phyloP scores from a whole-genome alignment of 2,797 vertebrate genomes.

The Sebastes taczanowskii region DNA sequence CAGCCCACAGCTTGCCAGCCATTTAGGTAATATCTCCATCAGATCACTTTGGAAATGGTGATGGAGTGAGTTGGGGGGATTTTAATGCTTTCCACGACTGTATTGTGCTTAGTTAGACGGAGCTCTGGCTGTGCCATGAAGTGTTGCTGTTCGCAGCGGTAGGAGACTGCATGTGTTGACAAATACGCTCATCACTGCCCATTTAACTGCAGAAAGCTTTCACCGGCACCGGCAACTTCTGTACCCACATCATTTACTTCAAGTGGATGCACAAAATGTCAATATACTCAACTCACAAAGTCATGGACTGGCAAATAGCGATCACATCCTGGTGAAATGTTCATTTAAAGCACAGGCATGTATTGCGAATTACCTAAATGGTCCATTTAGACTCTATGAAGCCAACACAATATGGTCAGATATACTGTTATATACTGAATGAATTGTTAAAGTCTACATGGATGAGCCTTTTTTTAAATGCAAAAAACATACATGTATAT shows the following conservation, averaged over 20 bases:
- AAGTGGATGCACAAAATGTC: slow-evolving; percentile 3
- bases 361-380: not conserved
- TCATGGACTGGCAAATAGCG: not conserved
- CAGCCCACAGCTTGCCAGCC: slow-evolving; percentile 85
- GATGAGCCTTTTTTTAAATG: not conserved
- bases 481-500: not conserved
- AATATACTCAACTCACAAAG: not conserved
- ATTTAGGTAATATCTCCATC: slow-evolving; percentile 88
- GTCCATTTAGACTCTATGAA: not conserved
- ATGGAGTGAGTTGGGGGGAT: slow-evolving; percentile 77
- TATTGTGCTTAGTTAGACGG: slow-evolving; percentile 65
- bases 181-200: slow-evolving; percentile 64
- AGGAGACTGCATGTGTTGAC: slow-evolving; percentile 65
- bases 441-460: not conserved
- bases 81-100: slow-evolving; percentile 62
- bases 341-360: not conserved
- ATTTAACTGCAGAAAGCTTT: slow-evolving; percentile 48
- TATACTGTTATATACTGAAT: not conserved
- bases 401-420: not conserved
- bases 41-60: slow-evolving; percentile 85
- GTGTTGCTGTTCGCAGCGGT: slow-evolving; percentile 57
- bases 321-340: not conserved
- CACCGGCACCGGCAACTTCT: slow-evolving; percentile 6
- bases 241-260: slow-evolving; percentile 5
- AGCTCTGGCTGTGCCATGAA: slow-evolving; percentile 65